Conservation (phyloP, 2,888 invertebrate species). For the Drosophila flavopinicola region DNA sequence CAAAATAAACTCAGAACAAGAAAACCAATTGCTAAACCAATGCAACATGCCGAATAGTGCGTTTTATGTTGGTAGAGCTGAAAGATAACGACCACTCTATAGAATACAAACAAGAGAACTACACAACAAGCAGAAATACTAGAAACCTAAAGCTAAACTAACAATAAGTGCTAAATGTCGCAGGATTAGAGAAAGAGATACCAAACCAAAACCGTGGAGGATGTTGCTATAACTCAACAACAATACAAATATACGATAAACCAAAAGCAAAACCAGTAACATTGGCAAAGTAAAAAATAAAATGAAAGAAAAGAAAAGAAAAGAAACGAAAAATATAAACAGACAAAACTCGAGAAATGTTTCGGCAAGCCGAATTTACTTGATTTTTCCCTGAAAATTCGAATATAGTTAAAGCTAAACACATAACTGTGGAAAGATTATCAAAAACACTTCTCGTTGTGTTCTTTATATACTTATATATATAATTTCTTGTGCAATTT, state of each 20-base stretch:
- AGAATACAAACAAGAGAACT: conserved; percentile 26
- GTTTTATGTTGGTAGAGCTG: conserved; percentile 47
- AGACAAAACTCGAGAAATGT: conserved; percentile 4
- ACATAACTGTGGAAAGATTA: conserved; percentile 5
- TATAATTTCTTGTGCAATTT: conserved; percentile 63
- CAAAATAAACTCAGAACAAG: conserved; percentile 46
- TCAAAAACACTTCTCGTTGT: conserved; percentile 27
- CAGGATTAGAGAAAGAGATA: conserved; percentile 63
- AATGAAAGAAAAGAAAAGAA: too few relatives aligned
- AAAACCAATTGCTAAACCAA: conserved; percentile 38
- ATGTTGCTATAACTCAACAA: conserved; percentile 39
- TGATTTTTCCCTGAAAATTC: conserved; percentile 13
- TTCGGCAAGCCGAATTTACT: conserved; percentile 33
- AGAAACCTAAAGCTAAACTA: conserved; percentile 44
- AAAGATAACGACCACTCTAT: conserved; percentile 34
- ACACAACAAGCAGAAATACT: conserved; percentile 34
- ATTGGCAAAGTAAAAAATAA: conserved; percentile 36
- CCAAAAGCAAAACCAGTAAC: conserved; percentile 33
- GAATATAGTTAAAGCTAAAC: neutral
- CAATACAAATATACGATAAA: conserved; percentile 33
- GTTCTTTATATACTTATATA: conserved; percentile 32
- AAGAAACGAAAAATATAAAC: neutral
- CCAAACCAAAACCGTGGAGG: conserved; percentile 66
- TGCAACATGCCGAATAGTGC: conserved; percentile 48
- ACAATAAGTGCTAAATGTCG: conserved; percentile 57